Evolutionary conservation across 2,888 invertebrate genomes (phyloP), one percentile per base, ranked within the genome.

Genomic region (Capitulum mitella): DNA sequence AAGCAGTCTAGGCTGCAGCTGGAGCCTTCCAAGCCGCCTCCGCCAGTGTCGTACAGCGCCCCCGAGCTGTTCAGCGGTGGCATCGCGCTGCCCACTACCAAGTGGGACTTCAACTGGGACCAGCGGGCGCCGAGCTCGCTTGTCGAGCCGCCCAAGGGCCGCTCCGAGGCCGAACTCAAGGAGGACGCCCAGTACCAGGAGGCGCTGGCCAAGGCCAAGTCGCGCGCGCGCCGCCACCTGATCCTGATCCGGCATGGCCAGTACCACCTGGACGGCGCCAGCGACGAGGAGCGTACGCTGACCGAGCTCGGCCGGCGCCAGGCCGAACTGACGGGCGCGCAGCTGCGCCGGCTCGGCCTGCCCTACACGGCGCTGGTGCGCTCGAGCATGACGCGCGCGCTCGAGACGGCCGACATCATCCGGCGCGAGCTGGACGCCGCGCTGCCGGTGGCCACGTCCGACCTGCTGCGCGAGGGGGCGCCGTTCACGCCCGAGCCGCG

Each of bases 401-500:
- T 92, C 82, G 95, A 99, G 86, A 99, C 98, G 0, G 93, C 94
- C 0, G 87, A 89, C 22, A 91, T 97, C 51, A 95, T 98, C 81
- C 88, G 91, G 46, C 89, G 91, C 83, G 89, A 89, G 83, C 87
- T 98, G 76, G 86, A 86, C 77, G 85, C 90, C 77, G 84, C 88
- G 46, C 46, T 26, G 29, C 43, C 86, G 29, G 88, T 91, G 0
- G 88, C 89, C 79, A 88, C 91, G 82, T 93, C 93, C 84, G 89
- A 91, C 83, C 86, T 94, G 82, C 86, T 99, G 34, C 90, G 93
- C 80, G 98, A 99, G 86, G 99, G 99, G 0, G 94, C 96, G 0
- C 98, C 98, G 0, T 91, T 96, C 82, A 93, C 94, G 0, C 97
- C 98, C 0, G 97, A 98, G 84, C 98, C 98, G 0, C 93, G 95